Base-by-base conservation (phyloP, 35 echinoderm and acorn worm genomes). In the Hemicentrotus pulcherrimus region DNA sequence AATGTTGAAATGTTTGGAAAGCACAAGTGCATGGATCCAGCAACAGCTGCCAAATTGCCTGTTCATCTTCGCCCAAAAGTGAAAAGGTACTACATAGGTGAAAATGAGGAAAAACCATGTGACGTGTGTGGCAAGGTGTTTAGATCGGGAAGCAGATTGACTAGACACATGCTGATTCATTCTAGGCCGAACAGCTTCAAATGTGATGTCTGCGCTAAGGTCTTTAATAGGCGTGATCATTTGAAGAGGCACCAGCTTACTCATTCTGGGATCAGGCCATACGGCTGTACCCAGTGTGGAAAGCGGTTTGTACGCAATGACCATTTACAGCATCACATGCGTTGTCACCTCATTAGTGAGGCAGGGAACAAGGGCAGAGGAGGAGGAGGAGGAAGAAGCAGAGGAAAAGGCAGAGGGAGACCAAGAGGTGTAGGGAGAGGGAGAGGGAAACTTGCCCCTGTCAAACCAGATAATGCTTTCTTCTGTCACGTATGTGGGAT, bases 241-340 rank as follows among this genome's bases (percentile, higher is more conserved):
- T 87, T 95, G 19, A 95, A 95, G 47, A 47, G 94, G 46, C 94
- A 95, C 86, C 71, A 87, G 28, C 78, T 86, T 35, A 95, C 86
- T 12, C 94, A 95, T 33, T 86, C 94, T 0, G 94, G 94, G 2
- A 48, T 87, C 33, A 95, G 86, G n/a, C 94, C 94, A 24, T 88
- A 95, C 31, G 94, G 86, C 28, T 95, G 94, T 88, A 86, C 61
- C 16, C 71, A 88, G 86, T 95, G 94, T 88, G 60, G 46, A 6
- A 95, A 88, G 52, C 94, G 94, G 4, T 95, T 95, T 61, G 86
- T 87, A 31, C 78, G 94, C 46, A 95, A 95, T 87, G 94, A 95
- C 28, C 78, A 95, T 52, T 46, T 95, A 24, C 61, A 88, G 46
- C 46, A 86, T 86, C 94, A 95, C 94, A 95, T 95, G 86, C 91